A percentile compares a stretch with the other conserved stretches of the same genome.
Conservation (phyloP, 2,888 invertebrate species). For the Pterostichus niger region DNA sequence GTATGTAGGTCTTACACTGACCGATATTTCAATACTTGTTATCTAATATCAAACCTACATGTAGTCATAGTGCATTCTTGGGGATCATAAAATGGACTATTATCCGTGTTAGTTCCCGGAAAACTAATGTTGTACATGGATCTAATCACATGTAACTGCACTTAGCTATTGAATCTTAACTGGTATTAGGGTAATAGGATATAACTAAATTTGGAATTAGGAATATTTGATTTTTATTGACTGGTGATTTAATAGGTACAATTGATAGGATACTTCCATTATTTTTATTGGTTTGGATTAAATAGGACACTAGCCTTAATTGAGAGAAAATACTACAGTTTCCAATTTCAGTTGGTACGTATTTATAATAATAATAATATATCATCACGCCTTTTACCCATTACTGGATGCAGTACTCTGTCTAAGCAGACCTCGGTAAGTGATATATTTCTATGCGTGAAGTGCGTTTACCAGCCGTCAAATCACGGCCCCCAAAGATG, state of each 20-base stretch:
- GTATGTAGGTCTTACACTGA: conserved; percentile 26
- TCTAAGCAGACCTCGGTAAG: no score
- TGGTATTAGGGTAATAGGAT: not conserved
- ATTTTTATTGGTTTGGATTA: conserved; percentile 23
- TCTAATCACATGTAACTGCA: conserved; percentile 35
- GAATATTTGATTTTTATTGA: conserved; percentile 26
- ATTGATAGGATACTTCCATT: not conserved
- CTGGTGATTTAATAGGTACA: not conserved
- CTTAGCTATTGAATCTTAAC: not conserved
- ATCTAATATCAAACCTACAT: not conserved
- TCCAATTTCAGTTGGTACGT: no score
- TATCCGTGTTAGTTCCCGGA: conserved; percentile 13
- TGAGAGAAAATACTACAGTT: not conserved
- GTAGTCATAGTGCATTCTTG: conserved; percentile 14
- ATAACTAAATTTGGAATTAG: conserved; percentile 8
- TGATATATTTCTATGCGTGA: no score
- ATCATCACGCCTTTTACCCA: no score
- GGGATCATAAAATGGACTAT: conserved; percentile 14
- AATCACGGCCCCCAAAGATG: no score
- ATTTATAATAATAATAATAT: no score
- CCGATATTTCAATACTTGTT: conserved; percentile 31
- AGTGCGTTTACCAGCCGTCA: no score
- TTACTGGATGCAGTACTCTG: no score
- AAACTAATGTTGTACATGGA: conserved; percentile 16
- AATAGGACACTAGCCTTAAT: not conserved